These are phyloP conservation scores for Vollenhovia emeryi DNA, from an alignment of 1,140 invertebrate genomes.

Conservation along the genomic window DNA sequence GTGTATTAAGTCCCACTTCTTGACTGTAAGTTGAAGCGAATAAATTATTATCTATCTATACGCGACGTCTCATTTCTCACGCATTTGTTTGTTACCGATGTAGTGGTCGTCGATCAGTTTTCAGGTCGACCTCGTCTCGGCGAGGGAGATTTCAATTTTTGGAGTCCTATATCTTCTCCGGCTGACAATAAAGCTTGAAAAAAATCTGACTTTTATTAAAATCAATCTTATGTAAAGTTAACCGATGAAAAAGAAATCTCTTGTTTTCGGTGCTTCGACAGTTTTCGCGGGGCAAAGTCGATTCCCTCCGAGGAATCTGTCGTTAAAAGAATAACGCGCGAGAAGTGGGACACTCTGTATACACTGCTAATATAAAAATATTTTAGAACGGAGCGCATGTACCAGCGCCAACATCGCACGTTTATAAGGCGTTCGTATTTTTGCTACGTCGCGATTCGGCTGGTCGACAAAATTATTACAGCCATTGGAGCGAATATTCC, in stretches of 20 bases:
- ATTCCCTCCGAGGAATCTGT: neutral
- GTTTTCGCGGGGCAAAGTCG: neutral
- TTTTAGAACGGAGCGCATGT: neutral
- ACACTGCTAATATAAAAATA: slow-evolving; percentile 7
- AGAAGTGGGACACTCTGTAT: neutral
- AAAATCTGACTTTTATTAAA: neutral
- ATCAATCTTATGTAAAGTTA: slow-evolving; percentile 2
- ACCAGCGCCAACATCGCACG: neutral
- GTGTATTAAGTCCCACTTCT: too few species aligned
- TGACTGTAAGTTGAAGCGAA: too few species aligned
- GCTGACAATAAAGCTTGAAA: neutral
- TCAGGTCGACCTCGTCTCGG: neutral
- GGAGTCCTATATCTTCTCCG: too few species aligned
- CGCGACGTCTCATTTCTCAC: too few species aligned
- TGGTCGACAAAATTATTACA: neutral
- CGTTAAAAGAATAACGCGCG: slow-evolving; percentile 3
- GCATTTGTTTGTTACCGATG: neutral
- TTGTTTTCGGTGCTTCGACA: neutral
- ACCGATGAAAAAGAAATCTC: too few species aligned
- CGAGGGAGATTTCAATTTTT: neutral
- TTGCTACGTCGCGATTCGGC: neutral
- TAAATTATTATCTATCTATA: too few species aligned
- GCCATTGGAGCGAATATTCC: neutral
- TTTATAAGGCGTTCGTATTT: neutral
- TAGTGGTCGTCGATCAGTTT: neutral